Evolutionary conservation across 1,140 invertebrate species (phyloP).

Genomic region (Bacillus rossius): DNA sequence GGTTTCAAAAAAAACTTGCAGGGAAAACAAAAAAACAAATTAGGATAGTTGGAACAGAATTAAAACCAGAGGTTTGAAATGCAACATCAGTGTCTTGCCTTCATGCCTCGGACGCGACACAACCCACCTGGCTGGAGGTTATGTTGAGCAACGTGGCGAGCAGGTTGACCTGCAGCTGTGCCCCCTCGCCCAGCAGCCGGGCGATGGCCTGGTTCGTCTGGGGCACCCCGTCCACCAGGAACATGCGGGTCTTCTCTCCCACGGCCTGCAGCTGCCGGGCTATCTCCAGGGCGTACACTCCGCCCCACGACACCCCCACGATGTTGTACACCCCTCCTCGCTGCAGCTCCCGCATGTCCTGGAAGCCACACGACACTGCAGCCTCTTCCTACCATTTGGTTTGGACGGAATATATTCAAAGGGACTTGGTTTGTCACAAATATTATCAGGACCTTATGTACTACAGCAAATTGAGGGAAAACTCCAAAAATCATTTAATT

Average conservation of each 20-base stretch:
- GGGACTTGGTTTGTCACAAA: too few species aligned
- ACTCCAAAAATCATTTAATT: neutral
- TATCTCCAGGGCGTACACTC: constrained; percentile 35
- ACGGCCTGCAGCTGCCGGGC: constrained; percentile 29
- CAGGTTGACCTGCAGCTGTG: neutral
- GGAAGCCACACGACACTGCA: neutral
- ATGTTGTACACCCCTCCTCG: constrained; percentile 32
- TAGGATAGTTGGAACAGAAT: too few species aligned
- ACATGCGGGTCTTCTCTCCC: constrained; percentile 28
- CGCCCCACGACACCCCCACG: constrained; percentile 37
- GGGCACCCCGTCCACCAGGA: constrained; percentile 35
- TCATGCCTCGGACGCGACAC: too few species aligned
- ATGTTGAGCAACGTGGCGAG: constrained; percentile 1
- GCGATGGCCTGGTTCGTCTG: constrained; percentile 25
- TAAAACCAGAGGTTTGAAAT: too few species aligned
- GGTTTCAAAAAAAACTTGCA: too few species aligned
- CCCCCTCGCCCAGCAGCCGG: neutral
- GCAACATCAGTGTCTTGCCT: too few species aligned
- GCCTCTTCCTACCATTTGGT: neutral
- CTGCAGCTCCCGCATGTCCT: neutral
- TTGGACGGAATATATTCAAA: too few species aligned
- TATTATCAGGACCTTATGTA: too few species aligned
- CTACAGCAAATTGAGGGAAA: too few species aligned
- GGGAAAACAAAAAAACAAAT: too few species aligned
- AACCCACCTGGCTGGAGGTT: too few species aligned